Base-by-base conservation (phyloP, 37 sponge, comb jelly and placozoan species). In the Spongilla lacustris region DNA sequence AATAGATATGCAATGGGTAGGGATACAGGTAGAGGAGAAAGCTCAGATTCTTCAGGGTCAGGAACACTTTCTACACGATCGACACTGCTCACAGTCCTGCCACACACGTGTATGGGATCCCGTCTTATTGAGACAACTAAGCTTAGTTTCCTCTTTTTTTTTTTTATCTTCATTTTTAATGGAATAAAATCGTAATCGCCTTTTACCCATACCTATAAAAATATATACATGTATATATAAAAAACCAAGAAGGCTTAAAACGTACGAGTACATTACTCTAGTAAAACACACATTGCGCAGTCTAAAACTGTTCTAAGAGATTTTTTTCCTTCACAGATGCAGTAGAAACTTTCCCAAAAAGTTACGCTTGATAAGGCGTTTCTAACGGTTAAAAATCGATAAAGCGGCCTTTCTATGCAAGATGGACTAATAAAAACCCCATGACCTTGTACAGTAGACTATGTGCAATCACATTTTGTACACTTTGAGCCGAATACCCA, bases 1-100 rank as follows among this genome's bases (percentile, higher is more conserved):
- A 58, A 58, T 58, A 58, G 58, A 58, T 58, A 58, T 58, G 58
- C 58, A 58, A 58, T 58, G 58, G 58, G 58, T 58, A 58, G 58
- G 58, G 58, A 58, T 58, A 58, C 58, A 58, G 58, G 58, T 58
- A 58, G 46, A 46, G 58, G 58, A 58, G 58, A 58, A 58, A 58
- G 58, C 58, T 58, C 58, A 58, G 58, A 58, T 58, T 58, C 58
- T 6, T 58, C 58, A 58, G 58, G 58, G 58, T 58, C 58, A 58
- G 58, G 58, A 58, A 58, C 58, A 58, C 58, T 58, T 58, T 58
- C 58, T 58, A 14, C 58, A 58, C 58, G 58, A 58, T 58, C 58
- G 58, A 58, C 58, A 58, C 58, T 58, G 58, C 58, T 58, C 58
- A 58, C 58, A 58, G 58, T 58, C 58, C 58, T 58, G 58, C 58